phyloP scores from a whole-genome alignment of 2,888 invertebrate genomes.

The Epistrophe grossulariae region DNA sequence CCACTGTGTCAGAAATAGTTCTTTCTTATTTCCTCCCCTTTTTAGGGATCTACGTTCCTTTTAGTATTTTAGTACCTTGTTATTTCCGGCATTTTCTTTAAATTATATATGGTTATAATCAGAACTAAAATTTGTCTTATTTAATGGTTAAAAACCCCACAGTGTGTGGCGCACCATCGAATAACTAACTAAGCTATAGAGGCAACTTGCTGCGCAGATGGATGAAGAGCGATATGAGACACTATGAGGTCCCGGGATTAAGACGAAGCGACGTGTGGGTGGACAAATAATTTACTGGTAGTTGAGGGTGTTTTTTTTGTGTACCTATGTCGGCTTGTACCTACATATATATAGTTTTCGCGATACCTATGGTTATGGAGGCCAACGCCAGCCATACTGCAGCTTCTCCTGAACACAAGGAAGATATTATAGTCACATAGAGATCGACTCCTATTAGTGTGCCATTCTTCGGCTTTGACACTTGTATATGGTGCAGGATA shows the following conservation, averaged over 20 bases:
- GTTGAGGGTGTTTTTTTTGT: constrained; percentile 71
- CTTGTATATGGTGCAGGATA: constrained; percentile 54
- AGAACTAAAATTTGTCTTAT: not conserved
- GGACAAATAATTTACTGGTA: constrained; percentile 76
- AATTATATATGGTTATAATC: too few species aligned
- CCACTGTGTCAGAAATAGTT: too few species aligned
- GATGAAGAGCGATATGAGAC: constrained; percentile 71
- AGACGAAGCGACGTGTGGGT: constrained; percentile 65
- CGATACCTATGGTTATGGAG: not conserved
- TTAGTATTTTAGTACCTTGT: too few species aligned
- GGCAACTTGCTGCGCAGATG: constrained; percentile 52
- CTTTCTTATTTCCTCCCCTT: too few species aligned
- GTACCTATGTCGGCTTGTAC: constrained; percentile 11
- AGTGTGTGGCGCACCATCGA: constrained; percentile 40
- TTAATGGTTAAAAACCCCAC: not conserved
- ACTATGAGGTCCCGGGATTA: constrained; percentile 66
- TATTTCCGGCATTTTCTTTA: too few species aligned
- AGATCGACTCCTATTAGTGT: constrained; percentile 60
- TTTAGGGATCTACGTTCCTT: too few species aligned
- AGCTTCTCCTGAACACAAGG: not conserved
- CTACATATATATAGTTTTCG: not conserved
- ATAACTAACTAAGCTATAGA: constrained; percentile 34
- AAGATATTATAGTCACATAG: constrained; percentile 36
- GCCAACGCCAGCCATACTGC: not conserved
- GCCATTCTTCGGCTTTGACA: constrained; percentile 53